Conservation (phyloP, 2,797 vertebrate species). For the Hozukius guyotensis region DNA sequence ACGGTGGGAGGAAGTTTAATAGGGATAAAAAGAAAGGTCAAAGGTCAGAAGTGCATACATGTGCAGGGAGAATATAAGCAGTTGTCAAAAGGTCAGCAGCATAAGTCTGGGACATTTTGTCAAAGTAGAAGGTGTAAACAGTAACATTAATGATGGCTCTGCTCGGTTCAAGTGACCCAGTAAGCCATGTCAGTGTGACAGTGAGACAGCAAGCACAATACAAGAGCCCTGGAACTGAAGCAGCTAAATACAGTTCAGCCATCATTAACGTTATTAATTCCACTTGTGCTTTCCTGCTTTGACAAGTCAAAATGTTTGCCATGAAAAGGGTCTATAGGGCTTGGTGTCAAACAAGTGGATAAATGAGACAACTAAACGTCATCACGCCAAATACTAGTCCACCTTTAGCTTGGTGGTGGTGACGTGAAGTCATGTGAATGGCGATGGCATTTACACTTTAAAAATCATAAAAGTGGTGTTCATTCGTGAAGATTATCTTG, state of each 20-base stretch:
- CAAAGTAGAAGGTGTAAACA: neutral
- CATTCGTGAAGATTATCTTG: too few relatives aligned
- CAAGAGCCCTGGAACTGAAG: neutral
- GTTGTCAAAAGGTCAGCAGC: slow-evolving; percentile 5
- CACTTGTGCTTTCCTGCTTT: neutral
- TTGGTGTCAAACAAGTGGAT: neutral
- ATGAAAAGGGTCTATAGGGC: neutral
- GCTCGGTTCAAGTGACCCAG: neutral
- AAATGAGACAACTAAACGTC: too few relatives aligned
- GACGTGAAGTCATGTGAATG: too few relatives aligned
- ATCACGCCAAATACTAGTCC: too few relatives aligned
- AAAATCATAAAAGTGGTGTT: too few relatives aligned
- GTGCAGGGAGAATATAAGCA: slow-evolving; percentile 40
- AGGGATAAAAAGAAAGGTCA: slow-evolving; percentile 60
- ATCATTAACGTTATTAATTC: neutral
- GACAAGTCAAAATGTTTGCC: neutral
- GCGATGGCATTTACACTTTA: too few relatives aligned
- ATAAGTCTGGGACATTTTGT: neutral
- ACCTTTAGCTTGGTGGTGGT: too few relatives aligned
- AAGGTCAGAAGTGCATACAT: slow-evolving; percentile 42
- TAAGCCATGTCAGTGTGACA: neutral
- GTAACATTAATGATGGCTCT: neutral
- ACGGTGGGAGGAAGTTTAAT: slow-evolving; percentile 39
- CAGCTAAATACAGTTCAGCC: neutral
- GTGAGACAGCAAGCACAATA: neutral